phyloP scores from a whole-genome alignment of 2,797 vertebrate genomes.

The Catostomus latipinnis region DNA sequence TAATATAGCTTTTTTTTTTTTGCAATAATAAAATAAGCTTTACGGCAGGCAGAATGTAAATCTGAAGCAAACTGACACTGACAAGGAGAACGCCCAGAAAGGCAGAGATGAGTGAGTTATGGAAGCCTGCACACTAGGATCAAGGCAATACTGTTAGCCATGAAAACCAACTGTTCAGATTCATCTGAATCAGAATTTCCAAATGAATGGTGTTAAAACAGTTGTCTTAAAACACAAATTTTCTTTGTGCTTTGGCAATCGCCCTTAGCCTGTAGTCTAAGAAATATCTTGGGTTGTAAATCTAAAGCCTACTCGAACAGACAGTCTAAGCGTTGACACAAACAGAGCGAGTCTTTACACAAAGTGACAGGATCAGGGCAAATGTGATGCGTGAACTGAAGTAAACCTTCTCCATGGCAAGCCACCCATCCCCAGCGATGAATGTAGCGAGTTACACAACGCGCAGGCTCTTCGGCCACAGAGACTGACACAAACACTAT shows the following conservation, averaged over 20 bases:
- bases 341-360: conserved; percentile 52
- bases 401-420: conserved; percentile 69
- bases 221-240: conserved; percentile 5
- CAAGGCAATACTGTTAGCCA: conserved; percentile 45
- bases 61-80: conserved; percentile 65
- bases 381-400: conserved; percentile 70
- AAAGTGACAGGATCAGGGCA: conserved; percentile 62
- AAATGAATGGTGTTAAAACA: not conserved
- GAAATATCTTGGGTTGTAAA: conserved; percentile 34
- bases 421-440: conserved; percentile 71
- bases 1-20: conserved; percentile 49
- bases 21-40: conserved; percentile 56
- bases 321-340: conserved; percentile 55
- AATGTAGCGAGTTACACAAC: conserved; percentile 75
- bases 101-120: conserved; percentile 52
- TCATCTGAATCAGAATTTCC: conserved; percentile 10
- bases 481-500: conserved; percentile 69
- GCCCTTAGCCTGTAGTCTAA: not conserved
- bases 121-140: conserved; percentile 62
- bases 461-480: conserved; percentile 62
- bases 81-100: conserved; percentile 57
- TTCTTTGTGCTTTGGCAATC: not conserved
- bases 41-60: conserved; percentile 47
- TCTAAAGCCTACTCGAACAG: conserved; percentile 3
- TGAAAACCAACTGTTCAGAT: conserved; percentile 6